Conservation (phyloP, 2,797 vertebrate species). For the Notoglanidium macrostoma region DNA sequence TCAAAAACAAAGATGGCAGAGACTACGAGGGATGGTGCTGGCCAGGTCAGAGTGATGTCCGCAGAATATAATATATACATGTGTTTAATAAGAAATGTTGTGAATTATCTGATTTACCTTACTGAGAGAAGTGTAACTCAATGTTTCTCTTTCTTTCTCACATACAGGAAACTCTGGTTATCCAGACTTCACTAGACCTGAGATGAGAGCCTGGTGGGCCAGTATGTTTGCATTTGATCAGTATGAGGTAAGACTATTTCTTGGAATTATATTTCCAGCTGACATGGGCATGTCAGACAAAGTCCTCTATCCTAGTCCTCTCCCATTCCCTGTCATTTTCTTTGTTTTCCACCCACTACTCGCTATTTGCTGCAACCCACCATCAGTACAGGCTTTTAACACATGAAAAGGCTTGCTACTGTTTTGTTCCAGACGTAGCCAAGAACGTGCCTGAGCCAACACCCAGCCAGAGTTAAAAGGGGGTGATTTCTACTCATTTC, state of each 20-base stretch:
- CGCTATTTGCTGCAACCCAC: background rate
- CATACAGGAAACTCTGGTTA: constrained; percentile 85
- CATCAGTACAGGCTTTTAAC: background rate
- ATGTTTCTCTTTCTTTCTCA: background rate
- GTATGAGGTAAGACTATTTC: constrained; percentile 73
- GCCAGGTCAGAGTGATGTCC: constrained; percentile 78
- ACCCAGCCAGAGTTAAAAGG: background rate
- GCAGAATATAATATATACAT: background rate
- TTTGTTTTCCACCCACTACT: background rate
- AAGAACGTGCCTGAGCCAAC: background rate
- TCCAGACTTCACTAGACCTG: constrained; percentile 87
- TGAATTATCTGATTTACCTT: background rate
- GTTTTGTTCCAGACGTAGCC: background rate
- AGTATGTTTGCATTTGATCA: constrained; percentile 89
- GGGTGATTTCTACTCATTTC: background rate
- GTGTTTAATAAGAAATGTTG: background rate
- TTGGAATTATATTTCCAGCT: background rate
- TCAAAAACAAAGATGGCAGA: constrained; percentile 87
- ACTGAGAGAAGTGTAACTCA: background rate
- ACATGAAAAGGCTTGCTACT: too few relatives aligned
- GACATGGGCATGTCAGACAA: background rate
- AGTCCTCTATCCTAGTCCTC: background rate
- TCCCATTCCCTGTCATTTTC: background rate
- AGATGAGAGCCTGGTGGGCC: constrained; percentile 90
- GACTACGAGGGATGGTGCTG: constrained; percentile 98